Conservation (phyloP, 2,113 vertebrate species). For the Eulemur macaco region DNA sequence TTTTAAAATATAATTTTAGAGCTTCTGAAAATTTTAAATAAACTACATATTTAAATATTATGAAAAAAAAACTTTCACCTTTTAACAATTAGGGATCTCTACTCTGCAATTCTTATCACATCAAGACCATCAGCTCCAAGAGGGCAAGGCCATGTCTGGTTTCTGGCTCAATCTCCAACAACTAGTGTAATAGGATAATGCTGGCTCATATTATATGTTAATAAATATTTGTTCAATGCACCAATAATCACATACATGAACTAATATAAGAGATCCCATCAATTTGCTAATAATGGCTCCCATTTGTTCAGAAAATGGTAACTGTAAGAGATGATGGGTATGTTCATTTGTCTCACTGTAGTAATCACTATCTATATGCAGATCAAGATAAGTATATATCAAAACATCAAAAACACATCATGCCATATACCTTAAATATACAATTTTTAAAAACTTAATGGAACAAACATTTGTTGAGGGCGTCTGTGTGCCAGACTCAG, state of each 20-base stretch:
- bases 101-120: not conserved
- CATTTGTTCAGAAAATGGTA: not conserved
- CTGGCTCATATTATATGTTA: not conserved
- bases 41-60: not conserved
- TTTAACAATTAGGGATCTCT: not conserved
- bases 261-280: not conserved
- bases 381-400: not conserved
- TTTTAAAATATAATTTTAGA: not conserved
- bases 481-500: not conserved
- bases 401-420: not conserved
- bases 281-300: not conserved
- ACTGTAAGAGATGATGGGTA: not conserved
- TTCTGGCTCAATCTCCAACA: not conserved
- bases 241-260: not conserved
- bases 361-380: not conserved
- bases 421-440: not conserved
- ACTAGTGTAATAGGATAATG: not conserved
- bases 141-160: not conserved
- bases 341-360: not conserved
- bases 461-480: not conserved
- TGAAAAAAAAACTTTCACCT: not conserved
- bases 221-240: not conserved
- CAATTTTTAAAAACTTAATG: not conserved
- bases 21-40: not conserved
- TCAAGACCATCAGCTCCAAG: not conserved